Evolutionary conservation across 1,140 invertebrate genomes (phyloP), one percentile per base, ranked within the genome.

Genomic region (Augochlora pura): DNA sequence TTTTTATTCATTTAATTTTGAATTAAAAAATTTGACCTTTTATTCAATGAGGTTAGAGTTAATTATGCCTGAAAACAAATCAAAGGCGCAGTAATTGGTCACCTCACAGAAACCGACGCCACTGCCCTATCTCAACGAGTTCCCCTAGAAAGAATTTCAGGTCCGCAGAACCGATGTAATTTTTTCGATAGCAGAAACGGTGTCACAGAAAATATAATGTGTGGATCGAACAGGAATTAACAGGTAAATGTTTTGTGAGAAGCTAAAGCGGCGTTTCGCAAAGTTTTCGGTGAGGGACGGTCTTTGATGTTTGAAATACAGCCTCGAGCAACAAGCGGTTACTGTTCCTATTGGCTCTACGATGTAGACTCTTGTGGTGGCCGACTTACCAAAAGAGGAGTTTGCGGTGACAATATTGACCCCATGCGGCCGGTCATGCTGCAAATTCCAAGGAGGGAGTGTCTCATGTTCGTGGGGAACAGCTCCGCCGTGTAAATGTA

Each of bases 401-500:
- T 94, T 93, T 96, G 94, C 81, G 95, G 95, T 8, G 95, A 95
- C 49, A 96, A 84, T 89, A 96, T 94, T 27, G 95, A 95, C 1
- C 95, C 95, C 52, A 96, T 91, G 42, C 96, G 92, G 38, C 96
- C 96, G 80, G 96, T 93, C 91, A 96, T 96, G 52, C 96, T 96
- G 85, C 95, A 96, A 64, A 94, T 87, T 0, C 95, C 96, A 52
- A 97, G 93, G 54, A 96, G 89, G 18, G 95, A 95, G 81, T 94
- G 94, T 70, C 96, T 93, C 70, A 95, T 88, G 67, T 93, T 93
- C 16, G 96, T 97, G 21, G 96, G 96, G 90, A 96, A 97, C 90
- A 96, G 92, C 91, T 97, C 96, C 25, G 95, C 94, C 4, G 96
- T 96, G 84, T 95, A 96, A 81, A 96, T 94, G 90, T 96, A 96